These are phyloP conservation scores for Sphecodes monilicornis DNA, from an alignment of 2,888 invertebrate genomes.

Conservation along the genomic window DNA sequence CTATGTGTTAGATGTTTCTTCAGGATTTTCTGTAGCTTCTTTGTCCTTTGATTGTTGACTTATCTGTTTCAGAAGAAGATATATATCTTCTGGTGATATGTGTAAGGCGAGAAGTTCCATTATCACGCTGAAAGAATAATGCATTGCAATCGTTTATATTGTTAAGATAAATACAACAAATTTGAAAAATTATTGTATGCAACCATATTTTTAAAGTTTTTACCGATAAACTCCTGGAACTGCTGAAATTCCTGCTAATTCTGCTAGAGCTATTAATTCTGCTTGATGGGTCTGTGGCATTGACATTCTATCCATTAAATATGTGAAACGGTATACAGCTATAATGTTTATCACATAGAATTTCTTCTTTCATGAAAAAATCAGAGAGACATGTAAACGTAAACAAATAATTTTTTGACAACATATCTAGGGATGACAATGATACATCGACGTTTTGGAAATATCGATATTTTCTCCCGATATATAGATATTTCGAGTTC, in stretches of 20 bases:
- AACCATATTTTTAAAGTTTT: conserved; percentile 33
- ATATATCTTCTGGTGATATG: conserved; percentile 80
- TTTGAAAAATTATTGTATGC: conserved; percentile 26
- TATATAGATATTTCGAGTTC: too few species aligned
- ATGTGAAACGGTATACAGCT: neutral
- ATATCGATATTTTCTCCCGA: too few species aligned
- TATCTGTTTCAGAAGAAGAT: conserved; percentile 76
- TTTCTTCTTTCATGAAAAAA: neutral
- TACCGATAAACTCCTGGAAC: conserved; percentile 77
- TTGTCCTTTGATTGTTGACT: conserved; percentile 48
- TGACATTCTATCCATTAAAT: conserved; percentile 66
- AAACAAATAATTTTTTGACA: neutral
- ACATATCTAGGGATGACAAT: too few species aligned
- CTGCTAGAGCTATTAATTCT: conserved; percentile 77
- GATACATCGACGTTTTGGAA: too few species aligned
- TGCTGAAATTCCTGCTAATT: conserved; percentile 76
- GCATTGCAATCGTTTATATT: neutral
- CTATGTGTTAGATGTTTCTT: conserved; percentile 18
- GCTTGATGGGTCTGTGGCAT: conserved; percentile 72
- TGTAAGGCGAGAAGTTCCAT: conserved; percentile 76
- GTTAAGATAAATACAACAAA: neutral
- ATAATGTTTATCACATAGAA: neutral
- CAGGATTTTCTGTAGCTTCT: neutral
- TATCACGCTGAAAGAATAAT: conserved; percentile 72
- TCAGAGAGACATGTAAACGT: neutral